Evolutionary conservation across 2,113 vertebrate genomes (phyloP).

Genomic region (Numida meleagris): DNA sequence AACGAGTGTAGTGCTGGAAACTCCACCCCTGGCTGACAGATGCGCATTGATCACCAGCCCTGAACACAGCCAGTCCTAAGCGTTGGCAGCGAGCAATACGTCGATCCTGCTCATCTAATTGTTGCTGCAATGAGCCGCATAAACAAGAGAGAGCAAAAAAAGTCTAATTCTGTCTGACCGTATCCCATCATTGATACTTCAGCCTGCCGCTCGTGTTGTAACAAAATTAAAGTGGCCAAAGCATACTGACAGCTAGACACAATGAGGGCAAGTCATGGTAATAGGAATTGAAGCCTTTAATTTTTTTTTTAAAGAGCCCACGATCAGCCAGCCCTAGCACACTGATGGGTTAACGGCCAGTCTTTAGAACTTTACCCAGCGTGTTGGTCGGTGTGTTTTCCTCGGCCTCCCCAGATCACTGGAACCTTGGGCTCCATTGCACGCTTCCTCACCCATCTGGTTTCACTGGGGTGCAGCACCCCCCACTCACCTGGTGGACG

Average conservation of each 20-base stretch:
- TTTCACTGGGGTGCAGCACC: background rate
- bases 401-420: background rate
- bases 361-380: background rate
- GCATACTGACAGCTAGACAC: constrained; percentile 46
- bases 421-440: background rate
- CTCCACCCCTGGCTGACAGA: background rate
- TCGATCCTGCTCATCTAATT: constrained; percentile 58
- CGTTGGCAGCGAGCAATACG: background rate
- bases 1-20: background rate
- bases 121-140: constrained; percentile 55
- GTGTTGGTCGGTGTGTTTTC: background rate
- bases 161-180: constrained; percentile 61
- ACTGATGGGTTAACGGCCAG: background rate
- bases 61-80: background rate
- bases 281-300: background rate
- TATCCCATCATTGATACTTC: constrained; percentile 44
- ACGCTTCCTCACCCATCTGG: accelerated
- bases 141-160: background rate
- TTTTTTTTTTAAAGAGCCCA: background rate
- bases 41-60: background rate
- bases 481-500: constrained; percentile 86
- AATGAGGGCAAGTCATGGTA: constrained; percentile 59
- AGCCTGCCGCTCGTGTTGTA: constrained; percentile 23
- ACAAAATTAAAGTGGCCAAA: constrained; percentile 67
- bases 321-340: background rate